Evolutionary conservation across 2,113 vertebrate genomes (phyloP).

Genomic region (Lasiurus borealis): DNA sequence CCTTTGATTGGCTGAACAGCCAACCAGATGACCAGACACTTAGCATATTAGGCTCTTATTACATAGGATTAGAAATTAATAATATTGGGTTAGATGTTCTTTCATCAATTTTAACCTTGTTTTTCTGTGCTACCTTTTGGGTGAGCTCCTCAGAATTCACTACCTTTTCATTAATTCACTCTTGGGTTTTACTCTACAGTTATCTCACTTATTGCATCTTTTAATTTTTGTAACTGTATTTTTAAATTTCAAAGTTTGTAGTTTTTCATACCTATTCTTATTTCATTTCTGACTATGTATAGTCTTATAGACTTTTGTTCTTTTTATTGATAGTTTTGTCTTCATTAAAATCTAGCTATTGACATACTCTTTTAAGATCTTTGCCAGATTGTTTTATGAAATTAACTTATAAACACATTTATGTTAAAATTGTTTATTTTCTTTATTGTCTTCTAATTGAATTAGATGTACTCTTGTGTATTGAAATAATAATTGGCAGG

Average conservation of each 20-base stretch:
- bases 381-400: conserved; percentile 26
- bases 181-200: background rate
- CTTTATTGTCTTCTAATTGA: background rate
- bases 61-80: background rate
- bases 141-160: background rate
- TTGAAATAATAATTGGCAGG: background rate
- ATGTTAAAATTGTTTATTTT: background rate
- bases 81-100: background rate
- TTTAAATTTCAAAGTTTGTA: background rate
- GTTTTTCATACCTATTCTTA: background rate
- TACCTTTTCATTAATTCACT: conserved; percentile 12
- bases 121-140: background rate
- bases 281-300: background rate
- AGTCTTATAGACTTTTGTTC: background rate
- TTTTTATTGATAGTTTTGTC: background rate
- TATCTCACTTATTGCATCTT: background rate
- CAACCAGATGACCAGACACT: too few relatives aligned
- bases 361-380: conserved; percentile 5
- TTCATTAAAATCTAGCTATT: background rate
- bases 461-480: background rate
- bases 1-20: too few relatives aligned
- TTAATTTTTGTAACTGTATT: background rate
- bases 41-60: too few relatives aligned
- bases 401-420: background rate
- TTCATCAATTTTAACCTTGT: background rate